Conservation (phyloP, 1,140 invertebrate genomes). For the silkworm (Bombyx mori) region DNA sequence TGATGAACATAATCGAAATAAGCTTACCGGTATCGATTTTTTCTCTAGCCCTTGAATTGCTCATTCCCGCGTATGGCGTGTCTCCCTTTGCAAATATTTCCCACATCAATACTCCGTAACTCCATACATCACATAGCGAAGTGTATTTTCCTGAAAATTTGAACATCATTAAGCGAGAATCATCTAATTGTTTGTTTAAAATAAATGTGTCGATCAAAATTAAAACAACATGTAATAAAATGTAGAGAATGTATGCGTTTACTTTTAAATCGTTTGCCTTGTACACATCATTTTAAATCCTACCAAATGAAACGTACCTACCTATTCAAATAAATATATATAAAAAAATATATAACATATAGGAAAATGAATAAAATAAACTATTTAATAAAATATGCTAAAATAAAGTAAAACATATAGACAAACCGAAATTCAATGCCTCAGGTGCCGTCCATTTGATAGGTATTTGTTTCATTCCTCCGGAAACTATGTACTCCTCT, state of each 20-base stretch:
- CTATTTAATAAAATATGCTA: not conserved
- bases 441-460: slow-evolving; percentile 99
- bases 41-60: slow-evolving; percentile 91
- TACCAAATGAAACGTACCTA: no score
- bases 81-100: slow-evolving; percentile 96
- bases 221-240: no score
- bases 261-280: no score
- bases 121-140: slow-evolving; percentile 98
- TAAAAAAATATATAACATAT: no score
- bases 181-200: no score
- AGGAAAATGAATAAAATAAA: no score
- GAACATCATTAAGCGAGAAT: no score
- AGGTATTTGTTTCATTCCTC: slow-evolving; percentile 98
- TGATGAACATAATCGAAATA: not conserved
- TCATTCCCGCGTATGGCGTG: slow-evolving; percentile 95
- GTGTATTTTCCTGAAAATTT: slow-evolving; percentile 88
- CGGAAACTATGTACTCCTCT: slow-evolving; percentile 96
- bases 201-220: no score
- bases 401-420: slow-evolving; percentile 3
- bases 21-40: slow-evolving; percentile 82
- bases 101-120: slow-evolving; percentile 96
- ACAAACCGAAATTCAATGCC: slow-evolving; percentile 93
- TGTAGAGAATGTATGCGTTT: no score
- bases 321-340: no score
- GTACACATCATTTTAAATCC: no score